Evolutionary conservation across 2,797 vertebrate species (phyloP).

Genomic region (Adelosebastes latens): DNA sequence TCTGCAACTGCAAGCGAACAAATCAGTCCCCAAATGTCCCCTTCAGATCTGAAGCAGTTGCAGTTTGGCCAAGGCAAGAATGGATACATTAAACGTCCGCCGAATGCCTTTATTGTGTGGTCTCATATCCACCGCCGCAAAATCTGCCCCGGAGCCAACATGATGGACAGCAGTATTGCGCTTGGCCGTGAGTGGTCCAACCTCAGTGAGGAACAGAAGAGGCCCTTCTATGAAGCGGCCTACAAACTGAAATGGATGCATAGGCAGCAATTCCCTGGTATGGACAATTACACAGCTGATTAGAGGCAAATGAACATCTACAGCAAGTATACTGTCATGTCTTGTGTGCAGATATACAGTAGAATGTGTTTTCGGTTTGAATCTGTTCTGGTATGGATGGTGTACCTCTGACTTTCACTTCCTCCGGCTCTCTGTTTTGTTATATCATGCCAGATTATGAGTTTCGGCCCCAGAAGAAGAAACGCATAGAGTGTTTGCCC

Average conservation of each 20-base stretch:
- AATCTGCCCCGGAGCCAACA: constrained; percentile 77
- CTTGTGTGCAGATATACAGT: not conserved
- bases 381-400: not conserved
- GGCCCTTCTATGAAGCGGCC: constrained; percentile 87
- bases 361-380: not conserved
- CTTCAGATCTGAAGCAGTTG: constrained; percentile 62
- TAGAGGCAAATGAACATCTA: not conserved
- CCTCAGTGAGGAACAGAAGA: constrained; percentile 88
- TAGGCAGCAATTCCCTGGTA: constrained; percentile 88
- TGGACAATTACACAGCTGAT: constrained; percentile 6
- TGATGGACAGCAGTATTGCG: constrained; percentile 80
- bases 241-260: constrained; percentile 85
- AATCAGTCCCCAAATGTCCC: not conserved
- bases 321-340: not conserved
- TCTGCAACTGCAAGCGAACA: not conserved
- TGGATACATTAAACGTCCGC: constrained; percentile 86
- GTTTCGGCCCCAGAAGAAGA: constrained; percentile 14
- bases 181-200: constrained; percentile 88
- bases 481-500: not conserved
- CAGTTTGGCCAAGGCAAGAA: constrained; percentile 77
- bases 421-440: not conserved
- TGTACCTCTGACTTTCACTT: constrained; percentile 39
- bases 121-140: constrained; percentile 84
- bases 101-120: constrained; percentile 92
- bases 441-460: constrained; percentile 31